Percentiles rank a stretch among this genome's conserved stretches.
phyloP scores from a whole-genome alignment of 2,113 vertebrate species.

The Apus apus region DNA sequence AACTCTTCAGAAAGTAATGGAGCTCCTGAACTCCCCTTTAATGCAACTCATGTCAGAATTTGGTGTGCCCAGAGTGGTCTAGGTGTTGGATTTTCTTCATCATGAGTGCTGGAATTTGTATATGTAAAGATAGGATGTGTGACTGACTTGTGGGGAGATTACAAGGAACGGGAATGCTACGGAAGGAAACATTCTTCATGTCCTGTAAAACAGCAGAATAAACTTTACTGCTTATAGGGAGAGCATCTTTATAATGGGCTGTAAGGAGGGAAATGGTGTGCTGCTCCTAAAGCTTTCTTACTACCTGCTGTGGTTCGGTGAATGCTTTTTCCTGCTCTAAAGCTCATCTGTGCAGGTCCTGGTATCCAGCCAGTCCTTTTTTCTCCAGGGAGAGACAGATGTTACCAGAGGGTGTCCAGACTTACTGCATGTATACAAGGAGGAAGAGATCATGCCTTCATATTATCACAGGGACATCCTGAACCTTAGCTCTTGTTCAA shows the following conservation, averaged over 20 bases:
- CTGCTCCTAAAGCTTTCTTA: background rate
- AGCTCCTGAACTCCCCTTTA: background rate
- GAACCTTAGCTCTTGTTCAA: background rate
- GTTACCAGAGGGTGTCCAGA: background rate
- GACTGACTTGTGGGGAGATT: background rate
- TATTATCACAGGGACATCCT: background rate
- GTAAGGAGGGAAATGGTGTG: background rate
- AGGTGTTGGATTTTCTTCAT: background rate
- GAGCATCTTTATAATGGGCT: background rate
- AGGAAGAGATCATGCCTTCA: background rate
- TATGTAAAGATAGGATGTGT: background rate
- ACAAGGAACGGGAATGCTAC: background rate
- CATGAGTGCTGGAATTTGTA: background rate
- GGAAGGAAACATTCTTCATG: background rate
- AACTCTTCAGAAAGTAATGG: background rate
- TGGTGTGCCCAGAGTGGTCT: background rate
- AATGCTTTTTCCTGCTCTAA: background rate
- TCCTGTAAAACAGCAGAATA: background rate
- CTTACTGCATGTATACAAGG: background rate
- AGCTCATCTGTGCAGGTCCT: background rate
- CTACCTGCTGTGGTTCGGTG: background rate
- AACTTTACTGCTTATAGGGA: background rate
- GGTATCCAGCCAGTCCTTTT: background rate
- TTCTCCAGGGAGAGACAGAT: background rate
- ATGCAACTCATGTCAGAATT: background rate